These are phyloP conservation scores for Rotaria macrura DNA, from an alignment of 2,888 invertebrate genomes.

Conservation along the genomic window DNA sequence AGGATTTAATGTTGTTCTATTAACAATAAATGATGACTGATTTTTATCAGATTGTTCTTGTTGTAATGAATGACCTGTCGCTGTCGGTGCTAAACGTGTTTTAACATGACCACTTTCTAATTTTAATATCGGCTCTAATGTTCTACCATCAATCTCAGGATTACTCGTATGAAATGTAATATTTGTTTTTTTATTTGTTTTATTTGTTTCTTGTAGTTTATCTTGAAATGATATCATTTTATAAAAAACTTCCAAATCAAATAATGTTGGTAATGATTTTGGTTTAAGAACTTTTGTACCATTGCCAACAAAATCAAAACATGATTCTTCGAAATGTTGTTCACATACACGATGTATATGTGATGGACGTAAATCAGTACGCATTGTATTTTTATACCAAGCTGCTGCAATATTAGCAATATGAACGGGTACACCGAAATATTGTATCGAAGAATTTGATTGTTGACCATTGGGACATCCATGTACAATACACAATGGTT, in stretches of 20 bases:
- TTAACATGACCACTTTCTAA: slow-evolving; percentile 17
- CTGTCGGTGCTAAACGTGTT: slow-evolving; percentile 17
- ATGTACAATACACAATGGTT: slow-evolving; percentile 29
- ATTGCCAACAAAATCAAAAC: slow-evolving; percentile 23
- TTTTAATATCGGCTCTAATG: slow-evolving; percentile 22
- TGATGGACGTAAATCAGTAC: slow-evolving; percentile 27
- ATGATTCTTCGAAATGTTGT: slow-evolving; percentile 33
- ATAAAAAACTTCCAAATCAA: slow-evolving; percentile 34
- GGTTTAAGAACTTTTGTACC: slow-evolving; percentile 25
- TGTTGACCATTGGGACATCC: slow-evolving; percentile 29
- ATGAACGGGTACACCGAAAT: slow-evolving; percentile 23
- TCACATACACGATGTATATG: slow-evolving; percentile 29
- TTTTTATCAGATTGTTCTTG: background rate
- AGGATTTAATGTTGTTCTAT: background rate
- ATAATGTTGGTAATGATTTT: slow-evolving; percentile 31
- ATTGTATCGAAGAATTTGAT: slow-evolving; percentile 19
- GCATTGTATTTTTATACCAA: slow-evolving; percentile 34
- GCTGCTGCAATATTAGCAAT: slow-evolving; percentile 18
- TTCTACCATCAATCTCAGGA: slow-evolving; percentile 14
- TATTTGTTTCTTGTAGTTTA: slow-evolving; percentile 22
- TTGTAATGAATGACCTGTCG: background rate
- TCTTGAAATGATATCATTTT: slow-evolving; percentile 34
- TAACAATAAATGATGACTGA: slow-evolving; percentile 7
- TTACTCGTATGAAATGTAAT: slow-evolving; percentile 16
- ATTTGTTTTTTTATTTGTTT: slow-evolving; percentile 21